These are phyloP conservation scores for Drosophila leontia DNA, from an alignment of 1,140 invertebrate species.

Conservation along the genomic window DNA sequence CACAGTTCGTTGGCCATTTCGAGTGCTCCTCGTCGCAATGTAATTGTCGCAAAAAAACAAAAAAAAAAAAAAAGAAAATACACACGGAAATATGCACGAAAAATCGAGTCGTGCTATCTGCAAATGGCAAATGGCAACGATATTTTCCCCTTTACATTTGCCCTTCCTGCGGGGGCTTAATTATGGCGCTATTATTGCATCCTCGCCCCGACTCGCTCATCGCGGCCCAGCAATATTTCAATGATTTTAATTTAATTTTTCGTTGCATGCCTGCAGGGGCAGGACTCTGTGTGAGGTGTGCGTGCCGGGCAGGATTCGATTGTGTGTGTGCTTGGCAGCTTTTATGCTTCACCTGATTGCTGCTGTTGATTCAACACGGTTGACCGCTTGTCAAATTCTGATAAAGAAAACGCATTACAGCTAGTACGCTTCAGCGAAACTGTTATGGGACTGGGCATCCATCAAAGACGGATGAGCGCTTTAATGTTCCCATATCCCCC, in stretches of 20 bases:
- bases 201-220: conserved; percentile 3
- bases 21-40: conserved; percentile 19
- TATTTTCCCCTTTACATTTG: conserved; percentile 15
- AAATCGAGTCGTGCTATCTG: conserved; percentile 36
- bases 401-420: conserved; percentile 44
- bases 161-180: conserved; percentile 51
- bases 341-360: conserved; percentile 43
- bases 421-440: conserved; percentile 4
- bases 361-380: conserved; percentile 59
- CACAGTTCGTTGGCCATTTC: conserved; percentile 40
- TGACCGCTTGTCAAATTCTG: conserved; percentile 59
- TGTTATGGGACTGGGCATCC: background rate
- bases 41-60: conserved; percentile 24
- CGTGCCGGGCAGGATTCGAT: background rate
- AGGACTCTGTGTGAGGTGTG: background rate
- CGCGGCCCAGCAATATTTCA: conserved; percentile 62
- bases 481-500: conserved; percentile 1
- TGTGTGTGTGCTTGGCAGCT: conserved; percentile 37
- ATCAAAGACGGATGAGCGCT: conserved; percentile 9
- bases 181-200: conserved; percentile 74
- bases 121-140: conserved; percentile 3
- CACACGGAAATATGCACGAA: conserved; percentile 1
- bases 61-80: background rate
- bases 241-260: conserved; percentile 83
- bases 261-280: conserved; percentile 40